These are phyloP conservation scores for Turritopsis dohrnii DNA, from an alignment of 30 jellyfish, hydroid and myxozoan species.

Conservation along the genomic window DNA sequence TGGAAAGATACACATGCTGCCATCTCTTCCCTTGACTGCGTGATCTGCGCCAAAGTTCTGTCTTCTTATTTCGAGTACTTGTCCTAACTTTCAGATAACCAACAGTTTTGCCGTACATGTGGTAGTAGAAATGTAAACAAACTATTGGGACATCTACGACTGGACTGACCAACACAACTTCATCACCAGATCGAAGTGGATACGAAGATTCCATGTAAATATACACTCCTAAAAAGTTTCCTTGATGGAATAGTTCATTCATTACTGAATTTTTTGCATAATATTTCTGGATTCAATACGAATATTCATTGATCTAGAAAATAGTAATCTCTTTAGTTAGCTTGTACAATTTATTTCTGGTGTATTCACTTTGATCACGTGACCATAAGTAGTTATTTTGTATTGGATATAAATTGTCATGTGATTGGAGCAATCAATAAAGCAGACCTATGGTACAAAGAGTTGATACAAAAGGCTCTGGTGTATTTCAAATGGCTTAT, in stretches of 20 bases:
- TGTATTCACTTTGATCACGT: no score
- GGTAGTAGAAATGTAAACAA: background rate
- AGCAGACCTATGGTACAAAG: no score
- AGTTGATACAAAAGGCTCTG: no score
- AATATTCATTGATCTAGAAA: no score
- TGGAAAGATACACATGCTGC: background rate
- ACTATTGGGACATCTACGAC: background rate
- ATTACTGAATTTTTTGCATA: no score
- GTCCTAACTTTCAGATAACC: background rate
- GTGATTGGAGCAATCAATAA: no score
- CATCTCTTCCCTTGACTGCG: constrained; percentile 2
- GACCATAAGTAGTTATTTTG: no score
- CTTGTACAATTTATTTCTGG: no score
- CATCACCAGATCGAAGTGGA: constrained; percentile 5
- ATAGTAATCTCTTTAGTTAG: no score
- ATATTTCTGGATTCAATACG: no score
- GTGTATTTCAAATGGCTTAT: background rate
- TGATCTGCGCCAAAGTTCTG: constrained; percentile 10
- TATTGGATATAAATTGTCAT: no score
- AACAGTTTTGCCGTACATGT: background rate
- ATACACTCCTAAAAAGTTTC: background rate
- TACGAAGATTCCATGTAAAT: background rate
- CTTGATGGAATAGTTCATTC: no score
- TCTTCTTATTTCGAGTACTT: background rate
- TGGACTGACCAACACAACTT: background rate